Evolutionary conservation across 2,888 invertebrate species (phyloP), one percentile per base, ranked within the genome.

Genomic region (Andrena trimmerana): DNA sequence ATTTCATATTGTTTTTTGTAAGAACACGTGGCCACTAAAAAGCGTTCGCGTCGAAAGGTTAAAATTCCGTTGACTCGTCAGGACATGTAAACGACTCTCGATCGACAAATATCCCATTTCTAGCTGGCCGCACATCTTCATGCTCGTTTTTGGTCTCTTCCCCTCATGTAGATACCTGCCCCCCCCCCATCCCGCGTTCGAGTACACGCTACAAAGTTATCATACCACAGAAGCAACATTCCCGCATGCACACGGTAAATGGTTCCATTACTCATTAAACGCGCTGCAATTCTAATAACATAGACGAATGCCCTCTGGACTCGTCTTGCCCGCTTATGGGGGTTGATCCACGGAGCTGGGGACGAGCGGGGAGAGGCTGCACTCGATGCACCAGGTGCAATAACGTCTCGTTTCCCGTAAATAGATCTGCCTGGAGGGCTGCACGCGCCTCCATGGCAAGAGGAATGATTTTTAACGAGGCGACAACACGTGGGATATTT

Each of bases 381-480:
- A 63, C 69, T 54, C 68, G 78, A 78, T 71, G 84, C 81, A 83
- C 86, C 87, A 89, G 88, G 80, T 86, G 85, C 84, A 81, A 86
- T 86, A 71, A 82, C 84, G 80, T 90, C 90, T 88, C 90, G 88
- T 88, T 90, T 67, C 89, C 90, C 91, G 90, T 91, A 91, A 90
- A 91, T 92, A 91, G 91, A 91, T 90, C 85, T 87, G 81, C 78
- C 71, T 81, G 52, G 74, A 59, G 68, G 79, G 65, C 69, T 69
- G 78, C 65, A 70, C 78, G 78, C 77, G 69, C 69, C 69, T 29
- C 63, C 13, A 27, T n/a, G 77, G 42, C 33, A 91, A 90, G 90
- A 88, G 89, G 88, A 90, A 90, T 90, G 88, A 92, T 92, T 91
- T 92, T 91, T 90, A 90, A 91, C 90, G 89, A 90, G 90, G 60